Evolutionary conservation across 2,113 vertebrate genomes (phyloP).

Genomic region (Protobothrops flavoviridis): DNA sequence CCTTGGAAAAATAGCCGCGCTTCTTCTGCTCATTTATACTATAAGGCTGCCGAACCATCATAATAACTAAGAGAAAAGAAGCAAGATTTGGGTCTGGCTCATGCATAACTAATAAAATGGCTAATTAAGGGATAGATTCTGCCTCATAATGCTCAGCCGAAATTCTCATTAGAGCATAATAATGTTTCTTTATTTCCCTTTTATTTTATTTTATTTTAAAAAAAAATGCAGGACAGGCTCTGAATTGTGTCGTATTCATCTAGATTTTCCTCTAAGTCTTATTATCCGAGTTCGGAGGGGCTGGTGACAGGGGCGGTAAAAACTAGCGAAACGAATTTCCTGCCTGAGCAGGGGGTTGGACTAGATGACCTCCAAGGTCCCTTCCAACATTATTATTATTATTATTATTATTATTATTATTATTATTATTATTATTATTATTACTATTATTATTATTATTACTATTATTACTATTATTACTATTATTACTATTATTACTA

Average conservation of each 20-base stretch:
- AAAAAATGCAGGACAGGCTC: slow-evolving; percentile 37
- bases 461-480: too few relatives aligned
- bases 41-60: slow-evolving; percentile 40
- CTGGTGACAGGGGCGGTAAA: too few relatives aligned
- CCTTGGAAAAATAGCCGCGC: slow-evolving; percentile 43
- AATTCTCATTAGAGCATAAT: slow-evolving; percentile 62
- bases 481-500: too few relatives aligned
- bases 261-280: neutral
- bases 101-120: slow-evolving; percentile 64
- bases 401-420: too few relatives aligned
- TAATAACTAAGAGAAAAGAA: slow-evolving; percentile 46
- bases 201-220: neutral
- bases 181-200: slow-evolving; percentile 43
- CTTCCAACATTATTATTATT: too few relatives aligned
- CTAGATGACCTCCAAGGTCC: too few relatives aligned
- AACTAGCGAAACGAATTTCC: neutral
- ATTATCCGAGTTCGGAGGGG: neutral
- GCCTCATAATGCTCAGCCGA: slow-evolving; percentile 18
- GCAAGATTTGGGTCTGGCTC: slow-evolving; percentile 53
- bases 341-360: too few relatives aligned
- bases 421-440: too few relatives aligned
- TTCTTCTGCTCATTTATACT: slow-evolving; percentile 43
- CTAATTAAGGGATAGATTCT: slow-evolving; percentile 67
- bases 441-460: too few relatives aligned
- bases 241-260: neutral